These are phyloP conservation scores for Acrocephalus scirpaceus DNA, from an alignment of 2,797 vertebrate genomes.

Conservation along the genomic window DNA sequence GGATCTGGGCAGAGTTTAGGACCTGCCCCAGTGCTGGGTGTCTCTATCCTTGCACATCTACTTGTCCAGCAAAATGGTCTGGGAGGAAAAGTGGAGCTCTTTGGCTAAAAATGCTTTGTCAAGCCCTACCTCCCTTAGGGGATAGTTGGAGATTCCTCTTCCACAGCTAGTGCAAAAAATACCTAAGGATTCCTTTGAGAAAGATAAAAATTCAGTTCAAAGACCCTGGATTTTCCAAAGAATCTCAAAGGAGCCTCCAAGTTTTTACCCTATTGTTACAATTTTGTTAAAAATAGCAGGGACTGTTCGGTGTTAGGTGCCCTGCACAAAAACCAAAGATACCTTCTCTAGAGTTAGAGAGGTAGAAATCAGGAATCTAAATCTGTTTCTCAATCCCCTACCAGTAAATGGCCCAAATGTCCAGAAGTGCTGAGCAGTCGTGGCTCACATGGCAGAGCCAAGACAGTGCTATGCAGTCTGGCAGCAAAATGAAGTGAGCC, in stretches of 20 bases:
- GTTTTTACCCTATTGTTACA: neutral
- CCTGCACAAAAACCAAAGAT: neutral
- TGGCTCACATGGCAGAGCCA: neutral
- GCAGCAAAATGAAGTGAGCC: conserved; percentile 33
- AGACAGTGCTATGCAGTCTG: neutral
- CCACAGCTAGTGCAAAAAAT: neutral
- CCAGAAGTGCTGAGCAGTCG: neutral
- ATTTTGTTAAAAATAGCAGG: neutral
- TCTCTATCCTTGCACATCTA: neutral
- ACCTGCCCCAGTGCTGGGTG: neutral
- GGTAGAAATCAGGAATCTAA: neutral
- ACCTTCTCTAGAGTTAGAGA: neutral
- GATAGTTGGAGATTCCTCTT: neutral
- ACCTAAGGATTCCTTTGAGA: neutral
- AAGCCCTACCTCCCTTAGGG: neutral
- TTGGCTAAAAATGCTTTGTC: neutral
- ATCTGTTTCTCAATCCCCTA: neutral
- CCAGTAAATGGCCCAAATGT: neutral
- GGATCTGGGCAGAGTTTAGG: neutral
- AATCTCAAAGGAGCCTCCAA: neutral
- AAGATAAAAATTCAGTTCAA: neutral
- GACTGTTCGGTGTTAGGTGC: neutral
- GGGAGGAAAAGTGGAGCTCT: neutral
- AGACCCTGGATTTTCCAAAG: neutral
- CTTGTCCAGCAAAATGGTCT: neutral